Evolutionary conservation across 2,113 vertebrate species (phyloP), one percentile per base, ranked within the genome.

Genomic region (Heterochromis multidens): DNA sequence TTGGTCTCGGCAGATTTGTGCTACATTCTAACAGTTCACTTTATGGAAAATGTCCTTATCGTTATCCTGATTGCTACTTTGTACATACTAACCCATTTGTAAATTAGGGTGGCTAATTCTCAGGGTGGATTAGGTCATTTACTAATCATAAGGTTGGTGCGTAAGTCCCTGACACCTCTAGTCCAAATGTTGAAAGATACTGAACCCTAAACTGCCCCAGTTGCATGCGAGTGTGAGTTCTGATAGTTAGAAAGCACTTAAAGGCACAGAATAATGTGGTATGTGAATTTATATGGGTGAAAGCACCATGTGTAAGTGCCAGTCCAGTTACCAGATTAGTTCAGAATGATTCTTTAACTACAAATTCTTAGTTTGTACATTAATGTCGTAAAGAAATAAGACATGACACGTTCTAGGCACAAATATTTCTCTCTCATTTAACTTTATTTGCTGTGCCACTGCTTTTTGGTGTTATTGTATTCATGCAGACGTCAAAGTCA

Each of bases 141-240:
- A 19, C 46, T 54, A 19, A n/a, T 54, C 46, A 54, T 27, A 52
- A 52, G 11, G 17, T 52, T 29, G 13, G 0, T 3, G 46, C 27
- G 46, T 74, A 27, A n/a, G 2, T 54, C 0, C 0, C 46, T 74
- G 67, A 27, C 67, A 8, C 52, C 25, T 74, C 10, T 12, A 31
- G 2, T 33, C 2, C 46, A n/a, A 8, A n/a, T 0, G 0, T 7
- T 29, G 27, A 74, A 31, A 54, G 11, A 14, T 74, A n/a, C 0
- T 54, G 1, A 74, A 74, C 46, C 70, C 27, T 21, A 54, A 8
- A 52, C 43, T 52, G 0, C 16, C 14, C 14, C 5, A 17, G 46
- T 6, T 49, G 46, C 46, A 49, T 49, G 13, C 6, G 0, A 74
- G 7, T 13, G 27, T 0, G 6, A 74, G 25, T 74, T 0, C 43